Evolutionary conservation across 2,888 invertebrate genomes (phyloP).

Genomic region (Drosophila affinis): DNA sequence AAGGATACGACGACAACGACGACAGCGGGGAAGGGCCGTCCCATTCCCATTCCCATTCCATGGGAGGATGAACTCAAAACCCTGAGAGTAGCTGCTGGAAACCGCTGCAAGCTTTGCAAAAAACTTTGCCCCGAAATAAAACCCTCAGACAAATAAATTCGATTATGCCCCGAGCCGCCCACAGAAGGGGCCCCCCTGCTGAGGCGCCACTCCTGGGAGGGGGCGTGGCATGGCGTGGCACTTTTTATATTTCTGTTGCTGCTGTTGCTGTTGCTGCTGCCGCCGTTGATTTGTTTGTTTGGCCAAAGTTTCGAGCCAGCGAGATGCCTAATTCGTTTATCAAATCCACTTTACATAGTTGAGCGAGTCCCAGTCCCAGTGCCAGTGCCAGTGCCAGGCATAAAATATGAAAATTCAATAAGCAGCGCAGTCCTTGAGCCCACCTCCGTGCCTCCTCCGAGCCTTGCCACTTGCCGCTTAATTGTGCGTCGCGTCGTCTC

Average conservation of each 20-base stretch:
- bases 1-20: not conserved
- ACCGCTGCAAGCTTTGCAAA: slow-evolving; percentile 62
- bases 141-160: slow-evolving; percentile 72
- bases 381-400: slow-evolving; percentile 35
- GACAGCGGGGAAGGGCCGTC: slow-evolving; percentile 9
- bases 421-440: slow-evolving; percentile 42
- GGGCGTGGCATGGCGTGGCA: slow-evolving; percentile 14
- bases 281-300: slow-evolving; percentile 41
- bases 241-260: slow-evolving; percentile 9
- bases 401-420: slow-evolving; percentile 79
- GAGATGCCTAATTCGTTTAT: slow-evolving; percentile 73
- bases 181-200: slow-evolving; percentile 43
- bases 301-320: slow-evolving; percentile 47
- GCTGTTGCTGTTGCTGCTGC: not conserved
- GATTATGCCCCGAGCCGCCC: slow-evolving; percentile 52
- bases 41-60: too few species aligned
- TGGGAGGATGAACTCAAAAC: slow-evolving; percentile 38
- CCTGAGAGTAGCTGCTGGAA: slow-evolving; percentile 39
- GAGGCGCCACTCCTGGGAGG: slow-evolving; percentile 9
- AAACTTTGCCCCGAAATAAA: slow-evolving; percentile 59
- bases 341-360: slow-evolving; percentile 69
- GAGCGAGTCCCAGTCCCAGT: slow-evolving; percentile 36
- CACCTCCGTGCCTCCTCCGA: slow-evolving; percentile 13
- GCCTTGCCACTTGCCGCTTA: slow-evolving; percentile 63
- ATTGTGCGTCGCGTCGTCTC: slow-evolving; percentile 70